phyloP scores from a whole-genome alignment of 2,797 vertebrate genomes.

The Etheostoma perlongum region DNA sequence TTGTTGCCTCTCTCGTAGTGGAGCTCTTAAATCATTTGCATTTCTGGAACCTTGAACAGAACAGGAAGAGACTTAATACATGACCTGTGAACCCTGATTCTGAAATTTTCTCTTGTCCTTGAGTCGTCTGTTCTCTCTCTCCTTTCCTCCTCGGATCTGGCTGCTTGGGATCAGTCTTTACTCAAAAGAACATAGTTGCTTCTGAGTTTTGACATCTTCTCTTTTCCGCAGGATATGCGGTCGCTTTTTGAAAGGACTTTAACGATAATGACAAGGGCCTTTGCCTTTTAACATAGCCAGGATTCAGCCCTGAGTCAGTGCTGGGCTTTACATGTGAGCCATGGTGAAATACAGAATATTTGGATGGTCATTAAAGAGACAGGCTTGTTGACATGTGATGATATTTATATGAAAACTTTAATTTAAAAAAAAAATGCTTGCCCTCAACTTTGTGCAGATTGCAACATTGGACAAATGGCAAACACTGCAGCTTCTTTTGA shows the following conservation, averaged over 20 bases:
- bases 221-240: constrained; percentile 16
- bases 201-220: constrained; percentile 44
- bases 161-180: constrained; percentile 54
- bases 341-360: constrained; percentile 26
- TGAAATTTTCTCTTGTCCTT: constrained; percentile 54
- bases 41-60: constrained; percentile 55
- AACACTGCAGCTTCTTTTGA: constrained; percentile 51
- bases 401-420: constrained; percentile 23
- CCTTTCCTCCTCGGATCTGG: constrained; percentile 42
- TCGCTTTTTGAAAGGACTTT: constrained; percentile 34
- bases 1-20: constrained; percentile 43
- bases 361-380: constrained; percentile 28
- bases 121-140: constrained; percentile 64
- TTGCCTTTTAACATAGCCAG: constrained; percentile 28
- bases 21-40: constrained; percentile 41
- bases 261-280: constrained; percentile 22
- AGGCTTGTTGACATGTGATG: background rate
- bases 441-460: constrained; percentile 62
- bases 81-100: constrained; percentile 53
- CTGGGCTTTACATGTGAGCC: constrained; percentile 39
- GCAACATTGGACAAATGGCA: constrained; percentile 34
- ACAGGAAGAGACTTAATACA: constrained; percentile 46
- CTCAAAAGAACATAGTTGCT: constrained; percentile 45
- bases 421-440: constrained; percentile 34
- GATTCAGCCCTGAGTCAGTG: constrained; percentile 31